Percentiles rank a stretch among this genome's conserved stretches.
These are phyloP conservation scores for Cotesia vestalis DNA, from an alignment of 1,140 invertebrate species.

Conservation along the genomic window DNA sequence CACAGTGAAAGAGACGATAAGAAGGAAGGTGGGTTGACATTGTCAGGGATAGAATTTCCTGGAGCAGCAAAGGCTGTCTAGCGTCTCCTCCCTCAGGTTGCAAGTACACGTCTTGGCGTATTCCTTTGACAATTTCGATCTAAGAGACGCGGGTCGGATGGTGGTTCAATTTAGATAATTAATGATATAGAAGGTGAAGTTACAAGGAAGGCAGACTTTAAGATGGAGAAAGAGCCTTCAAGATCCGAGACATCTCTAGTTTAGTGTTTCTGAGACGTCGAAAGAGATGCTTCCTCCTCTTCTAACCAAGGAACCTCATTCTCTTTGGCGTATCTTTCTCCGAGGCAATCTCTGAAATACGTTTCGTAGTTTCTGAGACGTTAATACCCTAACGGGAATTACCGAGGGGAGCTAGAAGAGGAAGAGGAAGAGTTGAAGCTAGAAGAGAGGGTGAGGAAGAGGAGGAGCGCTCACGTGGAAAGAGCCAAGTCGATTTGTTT, in stretches of 20 bases:
- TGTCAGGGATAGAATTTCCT: conserved; percentile 7
- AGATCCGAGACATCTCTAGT: background rate
- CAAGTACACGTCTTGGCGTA: conserved; percentile 21
- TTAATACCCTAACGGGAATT: conserved; percentile 24
- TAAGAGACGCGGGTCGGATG: conserved; percentile 40
- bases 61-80: background rate
- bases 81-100: background rate
- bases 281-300: background rate
- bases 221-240: background rate
- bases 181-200: conserved; percentile 44
- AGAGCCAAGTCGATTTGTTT: conserved; percentile 37
- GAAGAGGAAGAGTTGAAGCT: no score
- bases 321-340: background rate
- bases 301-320: background rate
- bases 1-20: no score
- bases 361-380: conserved; percentile 22
- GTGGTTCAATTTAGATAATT: conserved; percentile 52
- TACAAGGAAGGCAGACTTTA: conserved; percentile 26
- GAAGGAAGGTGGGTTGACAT: no score
- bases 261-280: background rate
- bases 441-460: no score
- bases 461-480: conserved; percentile 5
- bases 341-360: no score
- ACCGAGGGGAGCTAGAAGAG: no score
- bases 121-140: conserved; percentile 51